Percentiles rank a stretch among this genome's conserved stretches.
Conservation (phyloP, 2,888 invertebrate species). For the Agrochola macilenta region DNA sequence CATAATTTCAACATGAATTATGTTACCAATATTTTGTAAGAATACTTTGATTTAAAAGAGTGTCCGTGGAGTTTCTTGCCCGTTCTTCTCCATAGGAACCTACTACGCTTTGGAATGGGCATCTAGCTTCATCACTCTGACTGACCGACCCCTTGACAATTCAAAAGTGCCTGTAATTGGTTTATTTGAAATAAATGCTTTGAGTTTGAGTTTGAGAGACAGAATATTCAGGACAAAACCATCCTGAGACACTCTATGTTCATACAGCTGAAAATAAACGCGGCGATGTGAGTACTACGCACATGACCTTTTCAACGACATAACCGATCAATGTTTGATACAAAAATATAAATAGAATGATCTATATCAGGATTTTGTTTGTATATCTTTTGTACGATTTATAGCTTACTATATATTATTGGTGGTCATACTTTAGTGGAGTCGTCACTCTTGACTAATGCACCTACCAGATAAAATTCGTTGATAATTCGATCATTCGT, state of each 20-base stretch:
- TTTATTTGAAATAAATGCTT: no score
- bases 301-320: conserved; percentile 15
- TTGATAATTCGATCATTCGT: neutral
- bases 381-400: neutral
- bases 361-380: conserved; percentile 4
- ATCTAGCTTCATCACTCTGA: no score
- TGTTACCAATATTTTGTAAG: no score
- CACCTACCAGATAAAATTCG: neutral
- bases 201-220: no score
- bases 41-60: no score
- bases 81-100: no score
- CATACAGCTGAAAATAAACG: neutral
- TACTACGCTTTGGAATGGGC: no score
- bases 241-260: neutral
- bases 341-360: conserved; percentile 31
- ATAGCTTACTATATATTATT: neutral
- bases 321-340: neutral
- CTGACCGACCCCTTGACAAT: no score
- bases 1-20: no score
- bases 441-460: neutral
- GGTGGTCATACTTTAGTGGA: neutral
- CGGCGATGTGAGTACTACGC: conserved; percentile 11
- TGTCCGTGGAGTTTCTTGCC: no score
- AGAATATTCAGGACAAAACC: neutral
- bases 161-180: no score